Evolutionary conservation across 2,797 vertebrate species (phyloP), one percentile per base, ranked within the genome.

Genomic region (Poeciliopsis turneri): DNA sequence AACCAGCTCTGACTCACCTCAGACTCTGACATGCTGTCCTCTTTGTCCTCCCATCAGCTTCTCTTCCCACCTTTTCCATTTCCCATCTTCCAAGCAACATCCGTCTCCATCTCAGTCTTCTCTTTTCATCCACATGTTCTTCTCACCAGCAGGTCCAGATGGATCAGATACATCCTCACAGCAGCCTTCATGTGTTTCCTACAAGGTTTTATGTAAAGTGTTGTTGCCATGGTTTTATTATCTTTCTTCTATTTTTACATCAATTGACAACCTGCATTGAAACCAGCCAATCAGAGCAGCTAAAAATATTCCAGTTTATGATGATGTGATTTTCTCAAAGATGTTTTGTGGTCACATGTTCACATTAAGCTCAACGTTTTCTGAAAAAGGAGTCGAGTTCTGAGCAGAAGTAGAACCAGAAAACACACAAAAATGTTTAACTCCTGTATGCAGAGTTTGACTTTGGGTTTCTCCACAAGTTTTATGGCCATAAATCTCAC

Each of bases 401-500:
- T 51, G 72, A 89, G 86, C 79, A 86, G 83, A 87, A 87, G 49
- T 82, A 71, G 84, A 86, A 90, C 89, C 91, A 93, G 93, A 84
- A 90, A 81, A 88, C 33, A 36, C 33, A 36, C 3, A 36, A 36
- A 36, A 36, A 36, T 39, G 23, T 46, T 25, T 33, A 33, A 81
- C 88, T 88, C 86, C 82, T 72, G 39, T 84, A 66, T 87, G 68
- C 71, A 80, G 83, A 86, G 84, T 83, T 84, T 90, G 82, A 87
- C 86, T 84, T 90, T 89, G 86, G 81, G 85, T 92, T 93, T 86
- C 83, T 84, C 82, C 80, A 85, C 89, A 93, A 92, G 87, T 71
- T 83, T 79, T 72, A 79, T 75, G 89, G 86, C 87, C 87, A 92
- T 95, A 94, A 95, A 95, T 94, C 89, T 91, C 85, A 49, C 88